Percentiles rank a stretch among this genome's conserved stretches.
Conservation (phyloP, 2,797 vertebrate species). For the Siniperca scherzeri region DNA sequence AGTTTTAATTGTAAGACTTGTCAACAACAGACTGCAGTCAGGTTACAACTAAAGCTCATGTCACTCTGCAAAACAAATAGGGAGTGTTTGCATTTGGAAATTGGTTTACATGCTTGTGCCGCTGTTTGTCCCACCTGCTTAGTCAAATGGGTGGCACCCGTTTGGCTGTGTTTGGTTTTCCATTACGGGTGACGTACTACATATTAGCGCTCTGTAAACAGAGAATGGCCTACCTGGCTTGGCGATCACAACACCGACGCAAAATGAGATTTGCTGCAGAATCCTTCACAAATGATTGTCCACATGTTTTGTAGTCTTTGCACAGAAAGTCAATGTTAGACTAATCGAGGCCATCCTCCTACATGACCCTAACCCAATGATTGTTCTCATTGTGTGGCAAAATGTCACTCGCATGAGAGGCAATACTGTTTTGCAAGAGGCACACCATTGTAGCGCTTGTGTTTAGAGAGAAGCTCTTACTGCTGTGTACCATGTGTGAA, state of each 20-base stretch:
- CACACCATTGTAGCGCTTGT: constrained; percentile 25
- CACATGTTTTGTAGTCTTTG: background rate
- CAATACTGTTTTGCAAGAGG: constrained; percentile 50
- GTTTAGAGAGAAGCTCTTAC: constrained; percentile 19
- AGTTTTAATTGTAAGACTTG: background rate
- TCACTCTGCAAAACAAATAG: constrained; percentile 69
- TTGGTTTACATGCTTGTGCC: constrained; percentile 32
- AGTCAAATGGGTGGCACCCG: constrained; percentile 45
- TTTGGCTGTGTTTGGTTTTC: constrained; percentile 60
- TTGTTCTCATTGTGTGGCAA: constrained; percentile 60
- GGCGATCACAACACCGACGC: background rate
- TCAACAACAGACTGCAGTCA: background rate
- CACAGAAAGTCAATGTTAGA: constrained; percentile 38
- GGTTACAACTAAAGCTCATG: background rate
- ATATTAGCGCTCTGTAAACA: background rate
- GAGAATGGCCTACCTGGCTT: background rate
- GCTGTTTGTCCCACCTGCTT: constrained; percentile 54
- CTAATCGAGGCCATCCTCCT: constrained; percentile 39
- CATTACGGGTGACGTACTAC: constrained; percentile 10
- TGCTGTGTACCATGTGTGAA: constrained; percentile 10
- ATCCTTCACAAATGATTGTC: constrained; percentile 8
- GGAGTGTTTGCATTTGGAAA: constrained; percentile 65
- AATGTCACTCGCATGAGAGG: constrained; percentile 57
- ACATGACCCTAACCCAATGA: constrained; percentile 32
- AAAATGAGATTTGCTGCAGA: background rate